phyloP scores from a whole-genome alignment of 2,797 vertebrate genomes.

The Xerus rutilus region DNA sequence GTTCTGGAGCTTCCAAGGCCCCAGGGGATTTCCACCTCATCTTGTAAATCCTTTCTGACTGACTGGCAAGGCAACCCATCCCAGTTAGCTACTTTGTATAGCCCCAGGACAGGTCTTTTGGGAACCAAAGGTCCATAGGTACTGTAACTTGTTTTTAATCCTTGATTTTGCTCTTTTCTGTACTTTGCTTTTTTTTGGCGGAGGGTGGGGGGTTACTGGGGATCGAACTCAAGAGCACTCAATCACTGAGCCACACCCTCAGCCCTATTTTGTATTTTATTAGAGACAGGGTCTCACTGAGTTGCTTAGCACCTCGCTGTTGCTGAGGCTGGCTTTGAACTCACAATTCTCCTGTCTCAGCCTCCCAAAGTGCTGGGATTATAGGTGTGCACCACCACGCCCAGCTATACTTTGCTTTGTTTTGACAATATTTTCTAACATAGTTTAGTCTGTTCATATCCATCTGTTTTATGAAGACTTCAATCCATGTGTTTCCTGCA shows the following conservation, averaged over 20 bases:
- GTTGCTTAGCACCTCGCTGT: too few relatives aligned
- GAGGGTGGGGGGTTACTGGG: too few relatives aligned
- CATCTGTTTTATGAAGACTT: neutral
- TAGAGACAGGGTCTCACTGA: too few relatives aligned
- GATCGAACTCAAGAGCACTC: too few relatives aligned
- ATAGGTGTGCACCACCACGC: too few relatives aligned
- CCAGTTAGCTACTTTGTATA: conserved; percentile 59
- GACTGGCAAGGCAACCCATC: neutral
- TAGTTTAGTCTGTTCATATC: neutral
- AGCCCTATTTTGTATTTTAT: too few relatives aligned
- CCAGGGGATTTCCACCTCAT: conserved; percentile 20
- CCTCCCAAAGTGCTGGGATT: too few relatives aligned
- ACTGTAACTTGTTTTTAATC: neutral
- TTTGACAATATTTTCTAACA: conserved; percentile 1
- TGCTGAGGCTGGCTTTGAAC: too few relatives aligned
- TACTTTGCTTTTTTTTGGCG: neutral
- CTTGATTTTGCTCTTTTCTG: neutral
- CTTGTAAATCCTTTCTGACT: conserved; percentile 46
- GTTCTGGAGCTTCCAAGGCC: conserved; percentile 30
- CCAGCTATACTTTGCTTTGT: neutral
- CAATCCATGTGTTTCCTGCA: neutral
- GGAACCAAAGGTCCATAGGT: neutral
- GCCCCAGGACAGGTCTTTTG: conserved; percentile 57
- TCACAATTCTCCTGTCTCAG: too few relatives aligned
- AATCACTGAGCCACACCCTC: too few relatives aligned